Evolutionary conservation across 2,888 invertebrate species (phyloP).

Genomic region (Entomobrya multifasciata): DNA sequence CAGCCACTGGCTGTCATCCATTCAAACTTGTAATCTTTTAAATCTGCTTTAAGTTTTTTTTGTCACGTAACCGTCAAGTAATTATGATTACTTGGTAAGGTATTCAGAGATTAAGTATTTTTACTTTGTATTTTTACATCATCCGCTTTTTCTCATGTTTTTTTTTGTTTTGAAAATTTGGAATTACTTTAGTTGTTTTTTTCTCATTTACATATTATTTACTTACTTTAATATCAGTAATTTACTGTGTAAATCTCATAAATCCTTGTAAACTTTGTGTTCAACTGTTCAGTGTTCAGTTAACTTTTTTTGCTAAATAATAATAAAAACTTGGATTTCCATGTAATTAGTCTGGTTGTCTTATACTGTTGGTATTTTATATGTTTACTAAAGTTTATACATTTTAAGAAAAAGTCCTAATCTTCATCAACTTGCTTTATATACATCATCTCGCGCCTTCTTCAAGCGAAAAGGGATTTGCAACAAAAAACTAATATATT

Average conservation of each 20-base stretch:
- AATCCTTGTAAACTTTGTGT: conserved; percentile 27
- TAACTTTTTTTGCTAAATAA: not conserved
- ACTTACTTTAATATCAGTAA: not conserved
- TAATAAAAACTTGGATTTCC: no score
- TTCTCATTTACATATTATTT: conserved; percentile 2
- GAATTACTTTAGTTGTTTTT: no score
- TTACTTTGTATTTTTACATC: no score
- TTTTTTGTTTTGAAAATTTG: no score
- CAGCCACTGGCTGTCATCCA: no score
- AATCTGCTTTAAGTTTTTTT: no score
- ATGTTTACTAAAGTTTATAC: not conserved
- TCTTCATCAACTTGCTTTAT: not conserved
- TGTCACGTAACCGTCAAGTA: no score
- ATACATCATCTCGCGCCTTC: not conserved
- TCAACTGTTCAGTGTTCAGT: no score
- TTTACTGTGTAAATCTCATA: conserved; percentile 39
- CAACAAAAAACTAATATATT: conserved; percentile 33
- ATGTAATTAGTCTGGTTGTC: no score
- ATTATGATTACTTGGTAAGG: no score
- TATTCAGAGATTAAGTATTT: no score
- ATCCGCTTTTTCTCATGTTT: no score
- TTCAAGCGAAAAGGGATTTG: conserved; percentile 10
- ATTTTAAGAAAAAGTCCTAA: not conserved
- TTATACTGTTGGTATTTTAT: not conserved
- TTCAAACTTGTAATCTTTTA: not conserved